Percentiles rank a stretch among this genome's conserved stretches.
phyloP scores from a whole-genome alignment of 2,113 vertebrate species.

The Psophia crepitans region DNA sequence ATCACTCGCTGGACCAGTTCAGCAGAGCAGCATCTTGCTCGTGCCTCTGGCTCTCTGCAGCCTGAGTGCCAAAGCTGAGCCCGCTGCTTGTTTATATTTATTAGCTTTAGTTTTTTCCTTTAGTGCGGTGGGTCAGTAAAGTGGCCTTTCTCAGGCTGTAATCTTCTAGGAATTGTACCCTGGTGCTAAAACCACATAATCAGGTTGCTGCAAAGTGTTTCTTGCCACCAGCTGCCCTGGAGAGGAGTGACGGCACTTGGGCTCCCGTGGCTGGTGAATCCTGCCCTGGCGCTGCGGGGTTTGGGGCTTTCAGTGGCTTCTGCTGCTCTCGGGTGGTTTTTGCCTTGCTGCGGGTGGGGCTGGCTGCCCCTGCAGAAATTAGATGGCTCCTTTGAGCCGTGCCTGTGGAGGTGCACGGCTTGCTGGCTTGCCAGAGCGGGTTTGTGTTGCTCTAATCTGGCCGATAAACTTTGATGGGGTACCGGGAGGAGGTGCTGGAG shows the following conservation, averaged over 20 bases:
- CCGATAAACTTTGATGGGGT: background rate
- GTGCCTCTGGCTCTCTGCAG: background rate
- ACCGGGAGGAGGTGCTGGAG: background rate
- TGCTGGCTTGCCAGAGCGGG: background rate
- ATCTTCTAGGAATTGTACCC: background rate
- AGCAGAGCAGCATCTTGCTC: background rate
- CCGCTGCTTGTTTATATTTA: background rate
- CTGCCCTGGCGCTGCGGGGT: rapidly evolving
- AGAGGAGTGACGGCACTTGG: background rate
- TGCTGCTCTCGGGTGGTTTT: background rate
- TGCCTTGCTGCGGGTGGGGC: background rate
- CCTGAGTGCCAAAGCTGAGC: background rate
- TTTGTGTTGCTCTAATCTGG: background rate
- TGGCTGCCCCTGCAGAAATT: background rate
- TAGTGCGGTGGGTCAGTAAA: background rate
- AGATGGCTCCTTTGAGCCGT: background rate
- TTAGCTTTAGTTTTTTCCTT: background rate
- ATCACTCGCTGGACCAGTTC: background rate
- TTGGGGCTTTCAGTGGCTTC: background rate
- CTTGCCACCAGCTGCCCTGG: background rate
- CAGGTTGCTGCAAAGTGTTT: background rate
- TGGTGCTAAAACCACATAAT: background rate
- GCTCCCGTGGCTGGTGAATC: background rate
- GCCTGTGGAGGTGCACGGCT: background rate
- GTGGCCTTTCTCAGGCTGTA: background rate